Evolutionary conservation across 2,113 vertebrate genomes (phyloP).

Genomic region (Oxyura jamaicensis): DNA sequence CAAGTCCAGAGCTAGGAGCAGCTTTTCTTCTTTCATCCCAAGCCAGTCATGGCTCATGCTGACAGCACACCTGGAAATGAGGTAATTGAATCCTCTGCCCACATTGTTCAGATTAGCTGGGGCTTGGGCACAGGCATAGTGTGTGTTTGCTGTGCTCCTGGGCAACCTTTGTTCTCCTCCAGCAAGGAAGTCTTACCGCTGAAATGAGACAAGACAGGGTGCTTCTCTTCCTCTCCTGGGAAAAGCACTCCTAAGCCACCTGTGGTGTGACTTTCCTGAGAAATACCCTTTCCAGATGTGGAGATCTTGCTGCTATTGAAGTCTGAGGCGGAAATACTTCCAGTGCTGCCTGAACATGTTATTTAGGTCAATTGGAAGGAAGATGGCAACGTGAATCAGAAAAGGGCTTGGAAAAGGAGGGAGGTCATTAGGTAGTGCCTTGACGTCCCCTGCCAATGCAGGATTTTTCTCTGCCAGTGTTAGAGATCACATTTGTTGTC

Average conservation of each 20-base stretch:
- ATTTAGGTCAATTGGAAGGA: slow-evolving; percentile 43
- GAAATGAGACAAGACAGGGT: background rate
- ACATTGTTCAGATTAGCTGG: slow-evolving; percentile 12
- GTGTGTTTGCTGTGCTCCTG: slow-evolving; percentile 12
- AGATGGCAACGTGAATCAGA: slow-evolving; percentile 7
- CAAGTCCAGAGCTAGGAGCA: slow-evolving; percentile 28
- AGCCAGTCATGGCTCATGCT: slow-evolving; percentile 37
- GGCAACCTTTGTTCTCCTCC: slow-evolving; percentile 45
- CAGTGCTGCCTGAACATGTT: slow-evolving; percentile 44
- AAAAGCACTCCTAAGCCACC: background rate
- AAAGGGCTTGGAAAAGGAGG: slow-evolving; percentile 11
- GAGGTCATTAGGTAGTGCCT: background rate
- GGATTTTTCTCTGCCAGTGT: background rate
- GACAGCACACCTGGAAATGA: slow-evolving; percentile 66
- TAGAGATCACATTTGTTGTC: background rate
- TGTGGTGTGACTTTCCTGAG: background rate
- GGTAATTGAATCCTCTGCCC: slow-evolving; percentile 52
- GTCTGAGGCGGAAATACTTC: background rate
- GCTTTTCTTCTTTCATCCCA: slow-evolving; percentile 42
- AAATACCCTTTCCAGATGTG: background rate
- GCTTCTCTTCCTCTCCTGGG: background rate
- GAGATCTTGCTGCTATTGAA: background rate
- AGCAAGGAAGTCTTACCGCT: background rate
- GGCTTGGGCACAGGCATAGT: background rate
- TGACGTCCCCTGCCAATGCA: background rate